phyloP scores from a whole-genome alignment of 37 sponge, comb jelly and placozoan genomes.

The Dysidea cf. avara region DNA sequence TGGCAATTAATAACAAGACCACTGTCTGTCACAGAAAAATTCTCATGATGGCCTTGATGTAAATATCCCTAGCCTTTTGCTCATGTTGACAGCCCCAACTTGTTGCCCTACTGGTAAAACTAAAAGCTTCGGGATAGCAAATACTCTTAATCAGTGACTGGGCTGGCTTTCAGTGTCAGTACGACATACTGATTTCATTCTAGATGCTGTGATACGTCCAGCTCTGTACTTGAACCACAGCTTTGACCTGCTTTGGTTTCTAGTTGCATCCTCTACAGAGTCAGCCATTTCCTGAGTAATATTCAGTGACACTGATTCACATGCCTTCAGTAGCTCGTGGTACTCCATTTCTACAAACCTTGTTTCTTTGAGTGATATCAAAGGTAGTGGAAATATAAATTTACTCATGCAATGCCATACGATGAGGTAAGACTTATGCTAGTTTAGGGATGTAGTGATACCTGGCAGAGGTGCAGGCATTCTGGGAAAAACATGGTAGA shows the following conservation, averaged over 20 bases:
- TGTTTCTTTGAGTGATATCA: too few species aligned
- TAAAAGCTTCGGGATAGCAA: too few species aligned
- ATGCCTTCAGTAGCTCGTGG: conserved; percentile 11
- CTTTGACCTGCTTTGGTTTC: conserved; percentile 39
- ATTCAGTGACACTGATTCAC: conserved; percentile 9
- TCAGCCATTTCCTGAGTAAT: conserved; percentile 9
- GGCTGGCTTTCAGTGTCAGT: conserved; percentile 41
- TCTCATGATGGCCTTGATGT: conserved; percentile 2
- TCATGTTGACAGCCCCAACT: conserved; percentile 62
- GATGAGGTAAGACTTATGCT: too few species aligned
- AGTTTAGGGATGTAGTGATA: too few species aligned
- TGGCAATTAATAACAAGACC: conserved; percentile 35
- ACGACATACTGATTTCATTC: conserved; percentile 42
- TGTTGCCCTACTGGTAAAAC: conserved; percentile 42
- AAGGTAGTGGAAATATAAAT: too few species aligned
- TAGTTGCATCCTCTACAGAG: conserved; percentile 27
- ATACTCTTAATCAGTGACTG: conserved; percentile 33
- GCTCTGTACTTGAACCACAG: too few species aligned
- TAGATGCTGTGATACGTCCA: conserved; percentile 69
- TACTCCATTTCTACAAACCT: neutral
- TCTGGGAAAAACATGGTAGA: too few species aligned
- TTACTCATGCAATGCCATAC: too few species aligned
- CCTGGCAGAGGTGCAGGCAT: too few species aligned
- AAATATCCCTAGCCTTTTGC: conserved; percentile 20
- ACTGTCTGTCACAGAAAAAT: neutral